Conservation (phyloP, 2,113 vertebrate genomes). For the Limnothrissa miodon region DNA sequence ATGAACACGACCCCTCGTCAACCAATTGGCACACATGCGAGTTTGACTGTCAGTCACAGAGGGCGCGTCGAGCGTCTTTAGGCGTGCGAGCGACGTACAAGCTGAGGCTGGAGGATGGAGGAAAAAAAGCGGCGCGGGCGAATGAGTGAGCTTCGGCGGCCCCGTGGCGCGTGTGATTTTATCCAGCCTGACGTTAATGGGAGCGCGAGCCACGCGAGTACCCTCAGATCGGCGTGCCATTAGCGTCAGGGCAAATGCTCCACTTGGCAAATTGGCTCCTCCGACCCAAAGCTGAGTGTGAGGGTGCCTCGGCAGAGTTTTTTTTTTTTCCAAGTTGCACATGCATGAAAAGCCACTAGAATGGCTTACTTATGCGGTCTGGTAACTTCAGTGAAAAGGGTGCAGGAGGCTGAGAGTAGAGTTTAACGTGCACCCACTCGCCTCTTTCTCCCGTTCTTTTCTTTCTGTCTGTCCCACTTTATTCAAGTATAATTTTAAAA, state of each 20-base stretch:
- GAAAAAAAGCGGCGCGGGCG: not conserved
- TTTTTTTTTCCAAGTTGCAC: not conserved
- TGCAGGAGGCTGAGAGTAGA: not conserved
- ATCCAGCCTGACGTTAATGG: slow-evolving; percentile 27
- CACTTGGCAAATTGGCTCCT: slow-evolving; percentile 32
- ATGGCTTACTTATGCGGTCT: slow-evolving; percentile 13
- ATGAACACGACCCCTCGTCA: not conserved
- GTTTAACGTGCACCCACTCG: not conserved
- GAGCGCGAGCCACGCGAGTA: slow-evolving; percentile 31
- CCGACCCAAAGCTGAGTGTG: not conserved
- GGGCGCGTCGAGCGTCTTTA: not conserved
- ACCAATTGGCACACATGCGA: not conserved
- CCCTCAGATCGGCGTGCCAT: slow-evolving; percentile 36
- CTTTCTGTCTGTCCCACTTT: not conserved
- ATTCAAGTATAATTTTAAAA: not conserved
- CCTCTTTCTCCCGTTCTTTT: not conserved
- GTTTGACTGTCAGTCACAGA: not conserved
- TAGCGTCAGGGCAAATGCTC: slow-evolving; percentile 28
- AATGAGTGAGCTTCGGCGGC: slow-evolving; percentile 12
- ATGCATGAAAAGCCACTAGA: slow-evolving; percentile 28
- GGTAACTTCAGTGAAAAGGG: slow-evolving; percentile 3
- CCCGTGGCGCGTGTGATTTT: slow-evolving; percentile 25
- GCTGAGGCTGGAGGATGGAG: not conserved
- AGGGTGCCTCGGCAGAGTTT: not conserved
- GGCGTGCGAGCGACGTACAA: not conserved